Percentiles rank a stretch among this genome's conserved stretches.
Conservation (phyloP, 2,797 vertebrate genomes). For the Tangara arthus region DNA sequence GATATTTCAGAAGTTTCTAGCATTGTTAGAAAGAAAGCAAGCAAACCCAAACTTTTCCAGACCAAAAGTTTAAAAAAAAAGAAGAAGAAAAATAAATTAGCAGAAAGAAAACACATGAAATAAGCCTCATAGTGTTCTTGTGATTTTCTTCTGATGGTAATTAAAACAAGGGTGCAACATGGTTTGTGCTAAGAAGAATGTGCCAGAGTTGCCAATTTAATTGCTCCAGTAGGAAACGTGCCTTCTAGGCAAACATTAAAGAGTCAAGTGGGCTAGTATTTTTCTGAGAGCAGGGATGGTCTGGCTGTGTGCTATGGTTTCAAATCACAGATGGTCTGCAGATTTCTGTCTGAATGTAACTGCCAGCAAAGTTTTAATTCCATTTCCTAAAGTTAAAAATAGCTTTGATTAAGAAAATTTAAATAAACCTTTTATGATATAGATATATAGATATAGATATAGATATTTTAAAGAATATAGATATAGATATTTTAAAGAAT, state of each 20-base stretch:
- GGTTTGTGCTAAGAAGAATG: background rate
- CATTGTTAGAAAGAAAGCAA: background rate
- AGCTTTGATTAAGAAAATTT: background rate
- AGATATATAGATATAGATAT: too few species aligned
- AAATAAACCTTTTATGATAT: background rate
- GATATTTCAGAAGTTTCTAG: background rate
- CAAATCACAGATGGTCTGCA: constrained; percentile 37
- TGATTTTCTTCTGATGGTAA: background rate
- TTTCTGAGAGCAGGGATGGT: background rate
- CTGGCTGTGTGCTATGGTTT: background rate
- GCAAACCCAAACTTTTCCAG: background rate
- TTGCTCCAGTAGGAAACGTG: background rate
- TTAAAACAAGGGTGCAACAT: background rate
- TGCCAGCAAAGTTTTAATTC: background rate
- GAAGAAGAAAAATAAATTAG: background rate
- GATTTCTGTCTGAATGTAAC: background rate
- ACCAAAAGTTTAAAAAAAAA: background rate
- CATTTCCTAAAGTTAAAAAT: background rate
- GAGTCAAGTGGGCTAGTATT: background rate
- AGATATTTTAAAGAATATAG: background rate
- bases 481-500: background rate
- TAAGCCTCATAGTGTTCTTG: background rate
- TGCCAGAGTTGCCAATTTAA: background rate
- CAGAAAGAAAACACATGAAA: background rate
- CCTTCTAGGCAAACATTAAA: background rate